Conservation (phyloP, 2,888 invertebrate species). For the Pogonocherus hispidulus region DNA sequence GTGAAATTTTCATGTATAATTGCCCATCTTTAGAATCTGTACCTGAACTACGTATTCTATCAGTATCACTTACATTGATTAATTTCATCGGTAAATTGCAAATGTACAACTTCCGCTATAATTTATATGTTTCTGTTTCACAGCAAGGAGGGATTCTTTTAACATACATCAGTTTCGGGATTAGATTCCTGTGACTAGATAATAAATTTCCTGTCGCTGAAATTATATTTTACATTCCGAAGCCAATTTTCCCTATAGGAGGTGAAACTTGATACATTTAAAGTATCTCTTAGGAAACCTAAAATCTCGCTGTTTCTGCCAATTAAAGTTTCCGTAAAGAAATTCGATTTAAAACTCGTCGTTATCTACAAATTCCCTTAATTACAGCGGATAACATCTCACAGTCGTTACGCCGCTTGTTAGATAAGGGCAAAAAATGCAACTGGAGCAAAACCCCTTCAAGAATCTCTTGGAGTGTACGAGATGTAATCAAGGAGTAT, state of each 20-base stretch:
- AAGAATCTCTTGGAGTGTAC: constrained; percentile 37
- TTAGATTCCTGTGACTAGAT: constrained; percentile 24
- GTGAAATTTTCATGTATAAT: too few species aligned
- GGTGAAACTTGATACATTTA: constrained; percentile 31
- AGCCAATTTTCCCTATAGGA: constrained; percentile 24
- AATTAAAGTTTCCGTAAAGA: constrained; percentile 36
- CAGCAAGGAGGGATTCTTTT: background rate
- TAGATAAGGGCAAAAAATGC: constrained; percentile 35
- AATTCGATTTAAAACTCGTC: constrained; percentile 39
- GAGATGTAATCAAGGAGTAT: constrained; percentile 53
- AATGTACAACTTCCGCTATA: too few species aligned
- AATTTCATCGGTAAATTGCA: too few species aligned
- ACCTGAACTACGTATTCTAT: too few species aligned
- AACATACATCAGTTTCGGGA: background rate
- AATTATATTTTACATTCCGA: constrained; percentile 27
- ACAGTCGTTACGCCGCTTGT: constrained; percentile 30
- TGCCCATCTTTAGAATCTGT: too few species aligned
- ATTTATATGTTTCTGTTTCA: background rate
- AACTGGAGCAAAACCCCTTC: constrained; percentile 27
- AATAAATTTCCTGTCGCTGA: constrained; percentile 27
- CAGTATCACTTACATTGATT: too few species aligned
- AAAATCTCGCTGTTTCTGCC: constrained; percentile 33
- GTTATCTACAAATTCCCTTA: constrained; percentile 46
- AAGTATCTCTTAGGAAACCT: constrained; percentile 27
- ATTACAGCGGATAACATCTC: constrained; percentile 40